Evolutionary conservation across 92 coral and sea anemone genomes (phyloP).

Genomic region (Muricea muricata): DNA sequence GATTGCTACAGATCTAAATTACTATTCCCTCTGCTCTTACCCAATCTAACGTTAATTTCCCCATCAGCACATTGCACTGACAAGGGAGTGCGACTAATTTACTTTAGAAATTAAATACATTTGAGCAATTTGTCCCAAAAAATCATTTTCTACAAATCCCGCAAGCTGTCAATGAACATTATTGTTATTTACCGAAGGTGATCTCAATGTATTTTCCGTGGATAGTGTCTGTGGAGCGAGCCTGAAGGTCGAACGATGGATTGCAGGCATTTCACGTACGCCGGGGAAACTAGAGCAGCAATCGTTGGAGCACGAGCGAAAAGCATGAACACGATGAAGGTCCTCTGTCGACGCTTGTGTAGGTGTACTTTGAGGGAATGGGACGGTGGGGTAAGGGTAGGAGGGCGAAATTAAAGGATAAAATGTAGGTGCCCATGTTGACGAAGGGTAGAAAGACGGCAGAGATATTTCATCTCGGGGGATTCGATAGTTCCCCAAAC

Average conservation of each 20-base stretch:
- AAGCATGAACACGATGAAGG: neutral
- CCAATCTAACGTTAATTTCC: no score
- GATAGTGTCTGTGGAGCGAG: neutral
- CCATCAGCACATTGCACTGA: no score
- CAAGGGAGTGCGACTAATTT: no score
- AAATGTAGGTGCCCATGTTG: neutral
- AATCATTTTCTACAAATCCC: neutral
- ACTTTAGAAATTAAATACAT: no score
- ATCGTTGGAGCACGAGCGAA: constrained; percentile 17
- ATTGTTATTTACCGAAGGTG: neutral
- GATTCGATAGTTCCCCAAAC: constrained; percentile 17
- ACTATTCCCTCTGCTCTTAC: no score
- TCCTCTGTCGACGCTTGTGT: neutral
- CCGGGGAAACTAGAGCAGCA: neutral
- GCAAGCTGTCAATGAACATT: neutral
- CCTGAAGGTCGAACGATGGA: neutral
- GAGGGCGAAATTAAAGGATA: neutral
- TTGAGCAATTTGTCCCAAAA: no score
- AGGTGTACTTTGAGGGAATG: constrained; percentile 12
- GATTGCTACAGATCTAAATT: no score
- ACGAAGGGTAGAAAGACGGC: neutral
- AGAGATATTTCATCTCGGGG: neutral
- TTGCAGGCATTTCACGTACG: neutral
- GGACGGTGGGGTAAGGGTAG: constrained; percentile 7
- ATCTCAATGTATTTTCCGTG: neutral